Percentiles rank a stretch among this genome's conserved stretches.
Evolutionary conservation across 2,113 vertebrate genomes (phyloP).

Genomic region (Leucoraja erinaceus): DNA sequence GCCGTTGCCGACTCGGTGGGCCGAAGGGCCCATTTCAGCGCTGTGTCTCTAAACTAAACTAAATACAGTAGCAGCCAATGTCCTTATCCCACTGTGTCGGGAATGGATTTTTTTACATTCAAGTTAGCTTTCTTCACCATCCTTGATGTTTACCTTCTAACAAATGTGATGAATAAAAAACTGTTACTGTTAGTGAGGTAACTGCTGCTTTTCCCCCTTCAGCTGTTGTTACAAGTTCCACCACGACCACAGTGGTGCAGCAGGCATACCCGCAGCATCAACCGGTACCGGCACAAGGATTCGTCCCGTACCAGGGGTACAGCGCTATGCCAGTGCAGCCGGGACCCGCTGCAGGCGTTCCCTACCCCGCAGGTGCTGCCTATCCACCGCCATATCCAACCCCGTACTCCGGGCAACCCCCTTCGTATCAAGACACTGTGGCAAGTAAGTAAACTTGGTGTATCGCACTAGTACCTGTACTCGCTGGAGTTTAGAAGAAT

Average conservation of each 20-base stretch:
- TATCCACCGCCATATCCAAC: slow-evolving; percentile 32
- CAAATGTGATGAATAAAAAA: not conserved
- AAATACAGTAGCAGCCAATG: not conserved
- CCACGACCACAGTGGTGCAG: slow-evolving; percentile 20
- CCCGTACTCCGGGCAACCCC: slow-evolving; percentile 9
- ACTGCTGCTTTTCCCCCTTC: not conserved
- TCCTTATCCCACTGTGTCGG: not conserved
- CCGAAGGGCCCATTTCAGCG: too few relatives aligned
- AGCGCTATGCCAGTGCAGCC: not conserved
- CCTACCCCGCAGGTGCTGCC: not conserved
- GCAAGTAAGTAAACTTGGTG: slow-evolving; percentile 21
- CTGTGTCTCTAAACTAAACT: too few relatives aligned
- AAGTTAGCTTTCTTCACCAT: not conserved
- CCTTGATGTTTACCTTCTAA: not conserved
- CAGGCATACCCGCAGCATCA: not conserved
- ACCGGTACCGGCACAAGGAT: slow-evolving; percentile 4
- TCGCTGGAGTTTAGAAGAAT: too few relatives aligned
- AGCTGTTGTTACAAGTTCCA: slow-evolving; percentile 24
- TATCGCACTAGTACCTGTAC: not conserved
- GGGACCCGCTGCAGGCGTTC: not conserved
- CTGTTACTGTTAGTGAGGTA: not conserved
- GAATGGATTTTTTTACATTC: not conserved
- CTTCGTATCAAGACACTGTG: slow-evolving; percentile 31
- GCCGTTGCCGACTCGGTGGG: too few relatives aligned
- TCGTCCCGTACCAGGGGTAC: slow-evolving; percentile 10